Base-by-base conservation (phyloP, 2,797 vertebrate genomes). In the Enteromius radiatus region DNA sequence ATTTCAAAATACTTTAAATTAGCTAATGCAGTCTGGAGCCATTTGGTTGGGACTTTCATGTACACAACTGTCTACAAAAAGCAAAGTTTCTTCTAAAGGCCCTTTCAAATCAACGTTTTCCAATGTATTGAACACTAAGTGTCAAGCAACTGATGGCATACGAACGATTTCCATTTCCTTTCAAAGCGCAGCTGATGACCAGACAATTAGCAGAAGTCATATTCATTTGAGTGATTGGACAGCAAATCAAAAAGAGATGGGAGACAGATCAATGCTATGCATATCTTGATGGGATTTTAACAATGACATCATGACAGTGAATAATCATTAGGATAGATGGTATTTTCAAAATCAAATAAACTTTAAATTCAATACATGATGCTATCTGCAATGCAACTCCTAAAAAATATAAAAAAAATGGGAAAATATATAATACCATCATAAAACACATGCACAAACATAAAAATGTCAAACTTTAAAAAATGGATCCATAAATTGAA, bases 21-120 rank as follows among this genome's bases (percentile, higher is more conserved):
- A 78, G 76, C 76, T 76, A 76, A 76, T 76, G 75, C 38, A 63
- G 56, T 61, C 56, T 12, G 38, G 38, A 59, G n/a, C 36, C n/a
- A 17, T 76, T 59, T 17, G 23, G 8, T 41, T 41, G 33, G 52
- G 33, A 8, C 38, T 63, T 63, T 14, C 56, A 28, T 19, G 17
- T 26, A 28, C n/a, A 63, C 31, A 21, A 59, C 36, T 23, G 52
- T 59, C 4, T 0, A 31, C 38, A 28, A 21, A 63, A 63, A 76
- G 12, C 12, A 38, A 43, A 41, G 52, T 76, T 76, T 76, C 0
- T 3, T 4, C 71, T n/a, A 38, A 76, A 59, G n/a, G n/a, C 52
- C 8, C 54, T 45, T 76, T 63, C 38, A 12, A 5, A n/a, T 21
- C 15, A 61, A 4, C 3, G 5, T 28, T 76, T 76, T 28, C 10